These are phyloP conservation scores for Ochropleura plecta DNA, from an alignment of 2,888 invertebrate species.

Conservation along the genomic window DNA sequence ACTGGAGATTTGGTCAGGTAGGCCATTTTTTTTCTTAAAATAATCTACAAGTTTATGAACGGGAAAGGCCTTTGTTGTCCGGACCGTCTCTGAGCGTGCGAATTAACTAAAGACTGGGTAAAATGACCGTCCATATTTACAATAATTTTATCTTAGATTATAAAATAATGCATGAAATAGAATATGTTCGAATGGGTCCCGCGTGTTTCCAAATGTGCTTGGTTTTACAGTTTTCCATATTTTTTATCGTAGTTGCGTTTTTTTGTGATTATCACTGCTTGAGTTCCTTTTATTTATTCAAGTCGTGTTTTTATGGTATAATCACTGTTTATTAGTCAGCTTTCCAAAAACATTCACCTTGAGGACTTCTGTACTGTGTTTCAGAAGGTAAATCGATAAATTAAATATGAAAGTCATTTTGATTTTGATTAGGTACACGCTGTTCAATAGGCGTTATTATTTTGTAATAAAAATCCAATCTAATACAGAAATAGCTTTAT, in stretches of 20 bases:
- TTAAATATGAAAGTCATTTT: background rate
- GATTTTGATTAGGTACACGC: background rate
- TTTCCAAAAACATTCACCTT: background rate
- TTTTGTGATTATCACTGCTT: too few relatives aligned
- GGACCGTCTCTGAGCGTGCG: background rate
- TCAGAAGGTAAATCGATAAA: slow-evolving; percentile 4
- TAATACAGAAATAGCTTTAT: background rate
- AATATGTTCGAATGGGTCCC: background rate
- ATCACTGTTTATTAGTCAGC: background rate
- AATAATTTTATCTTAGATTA: too few relatives aligned
- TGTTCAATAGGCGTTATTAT: background rate
- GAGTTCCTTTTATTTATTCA: too few relatives aligned
- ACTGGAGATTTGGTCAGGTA: background rate
- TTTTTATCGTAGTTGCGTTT: too few relatives aligned
- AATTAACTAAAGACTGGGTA: background rate
- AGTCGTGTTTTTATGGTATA: background rate
- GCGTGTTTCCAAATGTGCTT: too few relatives aligned
- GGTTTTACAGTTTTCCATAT: too few relatives aligned
- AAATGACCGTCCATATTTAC: too few relatives aligned
- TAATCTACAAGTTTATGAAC: background rate
- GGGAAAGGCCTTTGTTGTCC: background rate
- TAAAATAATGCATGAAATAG: background rate
- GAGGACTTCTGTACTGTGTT: background rate
- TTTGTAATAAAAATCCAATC: background rate
- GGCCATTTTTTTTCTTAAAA: background rate